Percentiles rank a stretch among this genome's conserved stretches.
phyloP scores from a whole-genome alignment of 1,140 invertebrate genomes.

The Lepidurus apus region DNA sequence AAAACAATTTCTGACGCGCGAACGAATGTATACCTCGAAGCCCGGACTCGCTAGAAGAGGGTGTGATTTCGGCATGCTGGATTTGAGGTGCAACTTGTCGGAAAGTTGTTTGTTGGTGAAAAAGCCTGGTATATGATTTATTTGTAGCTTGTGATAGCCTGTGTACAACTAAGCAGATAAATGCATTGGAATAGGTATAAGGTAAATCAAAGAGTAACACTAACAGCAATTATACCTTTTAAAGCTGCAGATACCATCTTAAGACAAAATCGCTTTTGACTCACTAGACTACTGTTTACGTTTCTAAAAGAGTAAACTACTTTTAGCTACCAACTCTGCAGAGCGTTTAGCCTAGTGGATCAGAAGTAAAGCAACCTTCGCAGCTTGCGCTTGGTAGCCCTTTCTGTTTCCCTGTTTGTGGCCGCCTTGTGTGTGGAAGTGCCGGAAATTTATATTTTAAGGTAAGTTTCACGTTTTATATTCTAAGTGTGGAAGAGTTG shows the following conservation, averaged over 20 bases:
- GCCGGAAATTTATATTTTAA: constrained; percentile 9
- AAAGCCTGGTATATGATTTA: not conserved
- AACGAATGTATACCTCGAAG: no score
- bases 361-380: not conserved
- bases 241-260: not conserved
- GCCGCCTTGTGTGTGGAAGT: not conserved
- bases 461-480: not conserved
- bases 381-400: not conserved
- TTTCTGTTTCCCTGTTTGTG: constrained; percentile 1
- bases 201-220: not conserved
- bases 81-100: not conserved
- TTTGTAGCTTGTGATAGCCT: not conserved
- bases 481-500: not conserved
- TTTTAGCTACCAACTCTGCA: not conserved
- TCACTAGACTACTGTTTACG: not conserved
- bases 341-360: not conserved
- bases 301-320: not conserved
- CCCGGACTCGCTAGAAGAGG: not conserved
- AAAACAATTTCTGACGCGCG: no score
- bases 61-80: not conserved
- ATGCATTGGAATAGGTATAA: not conserved
- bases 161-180: not conserved
- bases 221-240: not conserved
- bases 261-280: not conserved
- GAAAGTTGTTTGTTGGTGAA: not conserved